These are phyloP conservation scores for Crocodylus rhombifer DNA, from an alignment of 2,797 vertebrate species.

Conservation along the genomic window DNA sequence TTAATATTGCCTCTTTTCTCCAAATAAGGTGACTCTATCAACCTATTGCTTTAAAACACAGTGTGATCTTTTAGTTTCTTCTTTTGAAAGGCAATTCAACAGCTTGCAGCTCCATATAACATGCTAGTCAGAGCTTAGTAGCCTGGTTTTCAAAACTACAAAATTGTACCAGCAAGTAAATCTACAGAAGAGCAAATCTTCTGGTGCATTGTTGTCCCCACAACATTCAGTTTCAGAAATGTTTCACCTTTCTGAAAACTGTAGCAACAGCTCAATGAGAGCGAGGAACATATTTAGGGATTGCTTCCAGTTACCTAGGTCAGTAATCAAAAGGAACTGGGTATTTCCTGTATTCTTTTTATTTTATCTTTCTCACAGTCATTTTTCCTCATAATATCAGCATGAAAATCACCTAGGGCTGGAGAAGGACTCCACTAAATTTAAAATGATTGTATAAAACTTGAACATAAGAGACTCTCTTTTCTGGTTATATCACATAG, in stretches of 20 bases:
- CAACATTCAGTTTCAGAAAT: constrained; percentile 12
- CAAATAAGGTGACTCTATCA: neutral
- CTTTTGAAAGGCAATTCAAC: neutral
- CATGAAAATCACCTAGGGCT: neutral
- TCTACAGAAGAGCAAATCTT: neutral
- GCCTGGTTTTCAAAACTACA: constrained; percentile 4
- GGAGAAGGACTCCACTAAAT: neutral
- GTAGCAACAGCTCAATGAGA: neutral
- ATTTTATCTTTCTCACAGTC: neutral
- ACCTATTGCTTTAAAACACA: neutral
- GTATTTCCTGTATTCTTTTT: neutral
- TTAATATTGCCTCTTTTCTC: constrained; percentile 9
- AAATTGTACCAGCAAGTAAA: constrained; percentile 24
- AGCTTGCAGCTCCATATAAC: neutral
- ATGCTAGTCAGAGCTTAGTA: neutral
- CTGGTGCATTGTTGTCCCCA: neutral
- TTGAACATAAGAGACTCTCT: neutral
- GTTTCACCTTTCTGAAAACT: constrained; percentile 1
- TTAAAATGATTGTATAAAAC: neutral
- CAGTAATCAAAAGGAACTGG: neutral
- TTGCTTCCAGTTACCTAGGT: neutral
- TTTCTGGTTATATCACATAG: neutral
- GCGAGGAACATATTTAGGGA: neutral
- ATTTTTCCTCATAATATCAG: too few species aligned
- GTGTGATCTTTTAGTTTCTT: neutral